phyloP scores from a whole-genome alignment of 2,797 vertebrate species.

The Pyrocephalus nanus region DNA sequence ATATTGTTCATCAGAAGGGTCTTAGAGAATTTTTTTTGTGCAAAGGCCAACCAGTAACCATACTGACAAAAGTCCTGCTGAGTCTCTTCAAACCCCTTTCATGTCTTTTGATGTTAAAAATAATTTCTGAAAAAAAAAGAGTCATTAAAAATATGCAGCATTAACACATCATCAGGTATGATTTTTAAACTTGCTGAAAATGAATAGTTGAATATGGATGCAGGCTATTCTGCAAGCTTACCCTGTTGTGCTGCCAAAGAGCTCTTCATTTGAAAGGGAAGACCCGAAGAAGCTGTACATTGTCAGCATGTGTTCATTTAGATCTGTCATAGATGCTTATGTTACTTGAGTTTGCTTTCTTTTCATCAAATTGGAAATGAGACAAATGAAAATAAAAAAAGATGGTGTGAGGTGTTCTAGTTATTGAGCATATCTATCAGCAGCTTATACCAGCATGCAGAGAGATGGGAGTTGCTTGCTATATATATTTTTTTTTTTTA shows the following conservation, averaged over 20 bases:
- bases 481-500: neutral
- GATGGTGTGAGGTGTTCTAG: neutral
- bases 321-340: accelerated
- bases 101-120: neutral
- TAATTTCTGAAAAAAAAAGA: neutral
- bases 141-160: neutral
- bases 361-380: neutral
- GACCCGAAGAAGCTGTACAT: neutral
- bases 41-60: neutral
- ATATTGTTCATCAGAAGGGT: neutral
- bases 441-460: neutral
- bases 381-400: neutral
- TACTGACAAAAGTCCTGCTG: neutral
- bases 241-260: neutral
- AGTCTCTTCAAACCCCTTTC: neutral
- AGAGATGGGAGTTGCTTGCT: neutral
- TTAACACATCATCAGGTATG: neutral
- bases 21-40: neutral
- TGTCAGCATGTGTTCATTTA: neutral
- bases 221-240: neutral
- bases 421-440: neutral
- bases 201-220: neutral
- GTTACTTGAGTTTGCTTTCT: neutral
- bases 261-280: neutral
- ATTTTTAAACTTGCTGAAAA: neutral